Percentiles rank a stretch among this genome's conserved stretches.
Evolutionary conservation across 1,140 invertebrate genomes (phyloP).

Genomic region (Eriosoma lanigerum): DNA sequence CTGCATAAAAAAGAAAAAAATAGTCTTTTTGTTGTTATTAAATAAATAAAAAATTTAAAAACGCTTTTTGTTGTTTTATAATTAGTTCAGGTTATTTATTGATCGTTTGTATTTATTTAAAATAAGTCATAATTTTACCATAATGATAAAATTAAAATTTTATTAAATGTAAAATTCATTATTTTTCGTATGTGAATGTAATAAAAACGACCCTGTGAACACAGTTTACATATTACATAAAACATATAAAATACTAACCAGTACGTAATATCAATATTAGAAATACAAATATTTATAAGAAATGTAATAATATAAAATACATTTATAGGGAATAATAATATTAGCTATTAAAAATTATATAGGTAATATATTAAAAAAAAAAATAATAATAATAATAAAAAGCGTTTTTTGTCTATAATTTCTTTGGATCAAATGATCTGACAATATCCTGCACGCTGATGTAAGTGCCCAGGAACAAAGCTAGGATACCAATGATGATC

Average conservation of each 20-base stretch:
- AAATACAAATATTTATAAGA: background rate
- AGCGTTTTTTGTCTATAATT: background rate
- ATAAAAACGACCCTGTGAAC: constrained; percentile 8
- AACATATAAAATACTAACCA: background rate
- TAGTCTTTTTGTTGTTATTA: no score
- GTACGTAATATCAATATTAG: constrained; percentile 1
- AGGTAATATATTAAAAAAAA: no score
- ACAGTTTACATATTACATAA: constrained; percentile 22
- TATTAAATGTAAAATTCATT: background rate
- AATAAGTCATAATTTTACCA: no score
- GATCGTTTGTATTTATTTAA: no score
- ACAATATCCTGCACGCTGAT: constrained; percentile 68
- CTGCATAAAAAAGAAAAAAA: no score
- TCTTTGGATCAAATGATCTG: background rate
- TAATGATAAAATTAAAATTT: background rate
- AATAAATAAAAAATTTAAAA: no score
- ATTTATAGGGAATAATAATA: constrained; percentile 13
- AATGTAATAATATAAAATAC: background rate
- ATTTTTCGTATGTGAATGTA: background rate
- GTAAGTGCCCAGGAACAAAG: constrained; percentile 71
- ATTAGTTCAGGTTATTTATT: no score
- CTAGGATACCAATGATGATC: constrained; percentile 68
- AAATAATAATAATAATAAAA: constrained; percentile 2
- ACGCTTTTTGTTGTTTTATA: no score
- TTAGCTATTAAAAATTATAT: background rate